Conservation (phyloP, 1,140 invertebrate genomes). For the Coelopa frigida region DNA sequence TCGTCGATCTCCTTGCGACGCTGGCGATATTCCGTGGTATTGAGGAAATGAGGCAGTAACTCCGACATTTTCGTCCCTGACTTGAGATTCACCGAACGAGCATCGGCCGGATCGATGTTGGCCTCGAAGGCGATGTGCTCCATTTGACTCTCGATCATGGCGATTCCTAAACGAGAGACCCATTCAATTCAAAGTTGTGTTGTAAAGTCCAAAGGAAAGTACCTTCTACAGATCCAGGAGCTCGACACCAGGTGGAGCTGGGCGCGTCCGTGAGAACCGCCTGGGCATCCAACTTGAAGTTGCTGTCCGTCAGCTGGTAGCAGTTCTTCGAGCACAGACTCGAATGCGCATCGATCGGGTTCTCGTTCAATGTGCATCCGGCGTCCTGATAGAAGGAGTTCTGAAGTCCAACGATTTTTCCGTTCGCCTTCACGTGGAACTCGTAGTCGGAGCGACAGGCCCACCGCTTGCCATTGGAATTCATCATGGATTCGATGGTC, state of each 20-base stretch:
- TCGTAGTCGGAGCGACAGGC: conserved; percentile 49
- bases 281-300: conserved; percentile 50
- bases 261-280: conserved; percentile 57
- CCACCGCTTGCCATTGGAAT: conserved; percentile 54
- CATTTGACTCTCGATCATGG: conserved; percentile 70
- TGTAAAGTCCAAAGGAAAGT: background rate
- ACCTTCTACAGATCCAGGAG: conserved; percentile 59
- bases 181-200: background rate
- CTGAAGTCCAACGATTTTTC: conserved; percentile 61
- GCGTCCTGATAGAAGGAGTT: conserved; percentile 56
- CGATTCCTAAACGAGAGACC: conserved; percentile 33
- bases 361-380: conserved; percentile 56
- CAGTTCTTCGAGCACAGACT: conserved; percentile 50
- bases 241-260: conserved; percentile 54
- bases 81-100: conserved; percentile 57
- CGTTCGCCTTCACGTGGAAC: conserved; percentile 56
- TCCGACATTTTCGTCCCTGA: conserved; percentile 43
- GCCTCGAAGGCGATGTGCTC: conserved; percentile 67
- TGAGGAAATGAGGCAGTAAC: conserved; percentile 28
- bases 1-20: conserved; percentile 48
- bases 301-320: conserved; percentile 46
- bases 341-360: conserved; percentile 37
- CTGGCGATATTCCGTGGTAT: conserved; percentile 47
- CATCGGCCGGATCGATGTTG: conserved; percentile 60
- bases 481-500: conserved; percentile 60